Conservation (phyloP, 92 coral and sea anemone genomes). For the Phymanthus crucifer region DNA sequence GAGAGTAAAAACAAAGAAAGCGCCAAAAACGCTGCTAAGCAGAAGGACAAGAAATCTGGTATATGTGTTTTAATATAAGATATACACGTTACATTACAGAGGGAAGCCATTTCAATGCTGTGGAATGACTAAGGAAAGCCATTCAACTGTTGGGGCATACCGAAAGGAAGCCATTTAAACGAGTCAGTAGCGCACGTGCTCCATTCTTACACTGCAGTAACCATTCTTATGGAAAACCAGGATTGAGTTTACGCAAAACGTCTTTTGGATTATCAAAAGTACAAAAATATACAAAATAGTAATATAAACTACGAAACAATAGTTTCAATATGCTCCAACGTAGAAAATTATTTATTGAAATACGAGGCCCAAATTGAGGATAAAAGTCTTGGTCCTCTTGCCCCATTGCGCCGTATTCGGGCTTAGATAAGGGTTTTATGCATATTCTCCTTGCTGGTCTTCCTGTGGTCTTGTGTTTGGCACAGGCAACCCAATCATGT, state of each 20-base stretch:
- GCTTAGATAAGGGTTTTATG: background rate
- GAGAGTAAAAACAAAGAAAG: conserved; percentile 3
- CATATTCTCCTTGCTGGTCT: background rate
- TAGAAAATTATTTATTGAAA: background rate
- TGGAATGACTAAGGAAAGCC: too few relatives aligned
- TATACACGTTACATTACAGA: too few relatives aligned
- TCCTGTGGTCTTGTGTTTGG: background rate
- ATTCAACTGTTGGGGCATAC: too few relatives aligned
- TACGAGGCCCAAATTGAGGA: background rate
- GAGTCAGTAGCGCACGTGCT: too few relatives aligned
- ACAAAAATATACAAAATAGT: background rate
- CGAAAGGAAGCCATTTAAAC: too few relatives aligned
- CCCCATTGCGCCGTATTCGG: too few relatives aligned
- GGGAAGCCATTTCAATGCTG: too few relatives aligned
- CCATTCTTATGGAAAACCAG: background rate
- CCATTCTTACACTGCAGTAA: too few relatives aligned
- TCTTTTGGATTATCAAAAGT: background rate
- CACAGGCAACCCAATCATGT: background rate
- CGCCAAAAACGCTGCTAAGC: conserved; percentile 16
- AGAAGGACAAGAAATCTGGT: conserved; percentile 73
- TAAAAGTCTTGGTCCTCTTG: too few relatives aligned
- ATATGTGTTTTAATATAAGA: conserved; percentile 52
- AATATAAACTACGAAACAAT: background rate
- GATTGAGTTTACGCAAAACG: too few relatives aligned
- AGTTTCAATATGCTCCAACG: background rate